Percentiles rank a stretch among this genome's conserved stretches.
Conservation (phyloP, 2,797 vertebrate genomes). For the Darevskia nairensis region DNA sequence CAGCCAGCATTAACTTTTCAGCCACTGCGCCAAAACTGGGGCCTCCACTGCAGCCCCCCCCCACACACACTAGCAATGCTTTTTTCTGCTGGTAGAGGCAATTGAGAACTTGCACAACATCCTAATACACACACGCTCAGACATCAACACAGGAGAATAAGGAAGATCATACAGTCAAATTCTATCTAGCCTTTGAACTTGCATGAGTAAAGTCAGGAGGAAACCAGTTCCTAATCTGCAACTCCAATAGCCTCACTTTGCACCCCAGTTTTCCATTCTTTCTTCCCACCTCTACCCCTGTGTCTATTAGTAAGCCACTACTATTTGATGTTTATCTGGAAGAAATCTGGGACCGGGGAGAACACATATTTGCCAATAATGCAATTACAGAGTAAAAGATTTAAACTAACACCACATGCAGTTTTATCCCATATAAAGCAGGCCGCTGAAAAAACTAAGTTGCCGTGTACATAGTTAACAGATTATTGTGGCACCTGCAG, state of each 20-base stretch:
- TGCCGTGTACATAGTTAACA: neutral
- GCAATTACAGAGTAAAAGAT: conserved; percentile 17
- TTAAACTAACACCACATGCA: conserved; percentile 6
- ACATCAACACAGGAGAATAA: no score
- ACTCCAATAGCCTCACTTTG: neutral
- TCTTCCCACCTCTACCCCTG: neutral
- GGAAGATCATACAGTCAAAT: no score
- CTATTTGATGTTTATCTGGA: neutral
- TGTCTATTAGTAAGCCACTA: neutral
- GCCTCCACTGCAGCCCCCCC: no score
- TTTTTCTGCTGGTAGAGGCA: no score
- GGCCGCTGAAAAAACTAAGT: conserved; percentile 7
- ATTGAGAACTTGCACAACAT: no score
- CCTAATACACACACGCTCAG: no score
- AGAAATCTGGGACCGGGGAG: neutral
- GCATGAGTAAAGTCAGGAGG: no score
- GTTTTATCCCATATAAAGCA: conserved; percentile 12
- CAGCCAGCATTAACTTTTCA: no score
- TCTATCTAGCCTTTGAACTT: no score
- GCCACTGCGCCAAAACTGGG: no score
- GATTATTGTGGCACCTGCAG: conserved; percentile 41
- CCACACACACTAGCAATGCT: no score
- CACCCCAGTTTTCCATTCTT: neutral
- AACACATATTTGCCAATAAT: neutral
- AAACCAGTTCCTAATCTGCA: neutral